A percentile compares a stretch with the other conserved stretches of the same genome.
Conservation (phyloP, 37 sponge, comb jelly and placozoan species). For the Ianthella basta region DNA sequence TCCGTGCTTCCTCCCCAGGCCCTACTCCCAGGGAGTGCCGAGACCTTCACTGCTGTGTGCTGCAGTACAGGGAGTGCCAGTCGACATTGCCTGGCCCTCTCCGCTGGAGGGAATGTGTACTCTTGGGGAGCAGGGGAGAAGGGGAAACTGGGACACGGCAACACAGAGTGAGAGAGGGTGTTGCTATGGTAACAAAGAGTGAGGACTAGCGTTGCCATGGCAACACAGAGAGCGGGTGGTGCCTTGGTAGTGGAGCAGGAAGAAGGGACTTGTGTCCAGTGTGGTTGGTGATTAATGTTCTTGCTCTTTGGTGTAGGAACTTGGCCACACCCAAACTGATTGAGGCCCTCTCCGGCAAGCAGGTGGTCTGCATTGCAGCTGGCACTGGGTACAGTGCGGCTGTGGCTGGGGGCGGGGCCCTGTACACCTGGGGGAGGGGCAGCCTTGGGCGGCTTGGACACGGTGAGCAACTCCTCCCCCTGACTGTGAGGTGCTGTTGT, state of each 20-base stretch:
- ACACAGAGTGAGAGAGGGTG: conserved; percentile 51
- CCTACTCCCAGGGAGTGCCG: not conserved
- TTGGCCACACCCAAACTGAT: conserved; percentile 46
- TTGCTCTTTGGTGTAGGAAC: conserved; percentile 37
- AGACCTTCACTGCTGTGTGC: conserved; percentile 27
- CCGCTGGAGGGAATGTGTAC: conserved; percentile 71
- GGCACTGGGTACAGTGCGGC: conserved; percentile 89
- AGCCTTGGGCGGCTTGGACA: conserved; percentile 89
- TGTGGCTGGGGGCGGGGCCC: conserved; percentile 74
- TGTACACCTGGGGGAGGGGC: conserved; percentile 96
- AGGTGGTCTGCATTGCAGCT: conserved; percentile 70
- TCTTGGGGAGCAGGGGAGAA: conserved; percentile 92
- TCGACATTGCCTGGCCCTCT: conserved; percentile 89
- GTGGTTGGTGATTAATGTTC: not conserved
- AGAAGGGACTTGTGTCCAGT: not conserved
- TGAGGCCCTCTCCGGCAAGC: conserved; percentile 46
- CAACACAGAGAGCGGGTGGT: not conserved
- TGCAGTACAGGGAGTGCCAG: conserved; percentile 30
- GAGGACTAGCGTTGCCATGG: not conserved
- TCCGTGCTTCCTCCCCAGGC: not conserved
- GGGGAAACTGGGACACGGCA: conserved; percentile 88
- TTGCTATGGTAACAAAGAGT: not conserved
- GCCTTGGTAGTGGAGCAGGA: too few relatives aligned
- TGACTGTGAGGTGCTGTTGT: not conserved
- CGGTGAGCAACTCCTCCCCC: conserved; percentile 42